These are phyloP conservation scores for Forbesichthys papilliferus DNA, from an alignment of 2,113 vertebrate genomes.

Conservation along the genomic window DNA sequence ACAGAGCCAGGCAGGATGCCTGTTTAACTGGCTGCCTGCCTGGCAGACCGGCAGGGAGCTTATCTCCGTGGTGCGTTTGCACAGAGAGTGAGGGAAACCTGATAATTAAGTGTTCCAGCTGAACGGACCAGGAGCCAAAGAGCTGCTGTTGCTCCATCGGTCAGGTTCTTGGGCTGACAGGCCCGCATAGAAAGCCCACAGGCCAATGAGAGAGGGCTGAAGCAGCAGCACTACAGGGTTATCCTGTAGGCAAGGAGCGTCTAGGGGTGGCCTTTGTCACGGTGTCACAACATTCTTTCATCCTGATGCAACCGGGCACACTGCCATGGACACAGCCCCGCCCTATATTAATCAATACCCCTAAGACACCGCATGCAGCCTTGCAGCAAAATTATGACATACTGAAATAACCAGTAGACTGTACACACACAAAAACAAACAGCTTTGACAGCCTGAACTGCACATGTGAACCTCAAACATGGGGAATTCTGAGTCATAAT, in stretches of 20 bases:
- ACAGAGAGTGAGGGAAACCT: constrained; percentile 6
- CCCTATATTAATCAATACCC: constrained; percentile 30
- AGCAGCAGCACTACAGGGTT: constrained; percentile 5
- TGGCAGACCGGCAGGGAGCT: constrained; percentile 3
- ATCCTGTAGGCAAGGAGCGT: constrained; percentile 7
- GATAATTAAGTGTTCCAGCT: constrained; percentile 5
- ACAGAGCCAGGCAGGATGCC: constrained; percentile 4
- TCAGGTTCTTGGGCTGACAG: constrained; percentile 1
- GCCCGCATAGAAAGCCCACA: constrained; percentile 3
- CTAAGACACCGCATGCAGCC: constrained; percentile 11
- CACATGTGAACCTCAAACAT: constrained; percentile 26
- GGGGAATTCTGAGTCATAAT: background rate
- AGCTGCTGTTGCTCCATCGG: constrained; percentile 2
- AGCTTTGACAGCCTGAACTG: constrained; percentile 27
- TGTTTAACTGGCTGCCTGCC: constrained; percentile 9
- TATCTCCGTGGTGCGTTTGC: constrained; percentile 7
- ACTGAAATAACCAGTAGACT: constrained; percentile 22
- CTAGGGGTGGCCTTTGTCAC: background rate
- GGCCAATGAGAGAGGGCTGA: constrained; percentile 13
- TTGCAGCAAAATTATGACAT: constrained; percentile 8
- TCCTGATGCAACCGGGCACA: background rate
- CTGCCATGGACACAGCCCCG: background rate
- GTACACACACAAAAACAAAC: background rate
- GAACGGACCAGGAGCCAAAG: background rate
- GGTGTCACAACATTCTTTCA: background rate